These are phyloP conservation scores for Anthonomus grandis DNA, from an alignment of 1,140 invertebrate species.

Conservation along the genomic window DNA sequence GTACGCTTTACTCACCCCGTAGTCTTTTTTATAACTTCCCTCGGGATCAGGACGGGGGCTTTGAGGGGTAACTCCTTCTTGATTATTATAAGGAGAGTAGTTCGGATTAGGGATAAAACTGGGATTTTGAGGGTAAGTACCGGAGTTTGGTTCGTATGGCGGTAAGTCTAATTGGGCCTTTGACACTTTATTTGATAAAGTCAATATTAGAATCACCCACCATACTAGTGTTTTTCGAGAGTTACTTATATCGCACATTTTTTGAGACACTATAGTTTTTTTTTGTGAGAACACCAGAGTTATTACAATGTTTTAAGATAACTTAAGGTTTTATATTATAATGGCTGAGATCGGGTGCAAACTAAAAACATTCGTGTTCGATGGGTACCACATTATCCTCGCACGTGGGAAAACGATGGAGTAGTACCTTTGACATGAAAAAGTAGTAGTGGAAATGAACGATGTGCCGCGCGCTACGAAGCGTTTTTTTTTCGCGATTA, in stretches of 20 bases:
- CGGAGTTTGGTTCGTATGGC: conserved; percentile 17
- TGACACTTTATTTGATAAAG: background rate
- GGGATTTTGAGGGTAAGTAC: conserved; percentile 27
- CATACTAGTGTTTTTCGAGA: conserved; percentile 25
- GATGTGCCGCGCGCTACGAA: too few relatives aligned
- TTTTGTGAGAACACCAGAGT: background rate
- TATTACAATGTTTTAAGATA: background rate
- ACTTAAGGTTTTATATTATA: conserved; percentile 11
- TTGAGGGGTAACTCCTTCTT: background rate
- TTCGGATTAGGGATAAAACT: conserved; percentile 19
- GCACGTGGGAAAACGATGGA: conserved; percentile 24
- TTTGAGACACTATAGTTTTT: background rate
- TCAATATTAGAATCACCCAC: conserved; percentile 10
- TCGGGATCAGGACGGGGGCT: background rate
- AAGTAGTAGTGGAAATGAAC: too few relatives aligned
- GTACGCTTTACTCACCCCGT: conserved; percentile 11
- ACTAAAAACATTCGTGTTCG: conserved; percentile 22
- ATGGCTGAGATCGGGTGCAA: conserved; percentile 10
- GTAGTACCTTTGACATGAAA: too few relatives aligned
- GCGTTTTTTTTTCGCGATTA: too few relatives aligned
- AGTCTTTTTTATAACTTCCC: background rate
- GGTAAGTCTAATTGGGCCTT: conserved; percentile 25
- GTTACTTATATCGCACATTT: conserved; percentile 36
- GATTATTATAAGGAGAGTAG: conserved; percentile 16
- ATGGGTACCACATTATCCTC: conserved; percentile 21